Conservation (phyloP, 2,113 vertebrate genomes). For the human (Homo sapiens) region DNA sequence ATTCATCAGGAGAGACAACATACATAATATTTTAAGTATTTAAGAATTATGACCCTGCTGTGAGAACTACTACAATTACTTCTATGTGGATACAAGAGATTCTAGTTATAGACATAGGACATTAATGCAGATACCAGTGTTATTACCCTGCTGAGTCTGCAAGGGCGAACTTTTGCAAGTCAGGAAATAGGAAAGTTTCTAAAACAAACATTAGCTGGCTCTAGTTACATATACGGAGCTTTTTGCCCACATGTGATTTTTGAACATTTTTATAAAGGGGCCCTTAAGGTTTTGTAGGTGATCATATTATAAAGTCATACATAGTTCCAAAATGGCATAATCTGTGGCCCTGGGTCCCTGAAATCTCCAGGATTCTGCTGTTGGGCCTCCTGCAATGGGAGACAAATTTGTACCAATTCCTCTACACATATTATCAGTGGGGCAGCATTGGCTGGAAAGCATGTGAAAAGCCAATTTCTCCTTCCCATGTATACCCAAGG, state of each 20-base stretch:
- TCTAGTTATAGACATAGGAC: slow-evolving; percentile 42
- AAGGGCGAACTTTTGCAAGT: slow-evolving; percentile 36
- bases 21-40: slow-evolving; percentile 74
- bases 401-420: slow-evolving; percentile 40
- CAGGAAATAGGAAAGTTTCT: slow-evolving; percentile 67
- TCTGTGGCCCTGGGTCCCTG: slow-evolving; percentile 13
- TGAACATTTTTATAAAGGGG: slow-evolving; percentile 65
- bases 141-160: slow-evolving; percentile 50
- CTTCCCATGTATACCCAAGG: neutral
- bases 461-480: slow-evolving; percentile 23
- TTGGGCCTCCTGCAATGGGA: neutral
- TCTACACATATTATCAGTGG: slow-evolving; percentile 15
- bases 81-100: slow-evolving; percentile 6
- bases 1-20: slow-evolving; percentile 68
- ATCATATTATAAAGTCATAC: slow-evolving; percentile 61
- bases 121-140: slow-evolving; percentile 12
- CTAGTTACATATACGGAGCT: slow-evolving; percentile 45
- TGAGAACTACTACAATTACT: slow-evolving; percentile 60
- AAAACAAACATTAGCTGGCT: slow-evolving; percentile 59
- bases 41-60: slow-evolving; percentile 69
- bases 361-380: slow-evolving; percentile 49
- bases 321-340: slow-evolving; percentile 35
- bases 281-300: slow-evolving; percentile 67
- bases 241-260: slow-evolving; percentile 17
- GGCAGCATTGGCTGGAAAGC: neutral